phyloP scores from a whole-genome alignment of 2,797 vertebrate species.

The Neopelma chrysocephalum region DNA sequence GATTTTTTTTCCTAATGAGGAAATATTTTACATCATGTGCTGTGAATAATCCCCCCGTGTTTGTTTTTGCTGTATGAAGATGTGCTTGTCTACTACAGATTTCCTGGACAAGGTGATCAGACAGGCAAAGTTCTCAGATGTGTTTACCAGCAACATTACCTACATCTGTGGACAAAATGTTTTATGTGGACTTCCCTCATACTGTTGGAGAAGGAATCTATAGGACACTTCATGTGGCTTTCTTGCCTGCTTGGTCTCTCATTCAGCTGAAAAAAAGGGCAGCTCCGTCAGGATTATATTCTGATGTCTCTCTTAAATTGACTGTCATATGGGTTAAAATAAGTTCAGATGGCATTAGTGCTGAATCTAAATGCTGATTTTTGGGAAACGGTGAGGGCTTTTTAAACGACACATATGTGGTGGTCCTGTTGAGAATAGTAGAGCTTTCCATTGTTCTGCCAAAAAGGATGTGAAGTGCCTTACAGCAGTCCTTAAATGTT shows the following conservation, averaged over 20 bases:
- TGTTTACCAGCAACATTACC: background rate
- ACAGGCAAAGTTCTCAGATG: background rate
- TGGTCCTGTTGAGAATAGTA: background rate
- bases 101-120: background rate
- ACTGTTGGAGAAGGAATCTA: background rate
- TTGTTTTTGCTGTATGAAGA: background rate
- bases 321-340: background rate
- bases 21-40: background rate
- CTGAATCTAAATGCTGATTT: background rate
- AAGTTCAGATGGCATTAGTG: background rate
- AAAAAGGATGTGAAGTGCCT: background rate
- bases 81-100: background rate
- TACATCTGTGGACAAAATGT: background rate
- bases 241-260: background rate
- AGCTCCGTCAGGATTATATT: background rate
- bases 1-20: background rate
- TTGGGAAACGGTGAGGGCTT: background rate
- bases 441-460: background rate
- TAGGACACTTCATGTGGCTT: background rate
- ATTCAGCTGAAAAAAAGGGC: background rate
- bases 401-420: rapidly evolving
- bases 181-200: background rate
- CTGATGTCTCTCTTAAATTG: background rate
- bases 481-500: background rate
- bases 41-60: background rate